Base-by-base conservation (phyloP, 2,113 vertebrate genomes). In the Athene noctua region DNA sequence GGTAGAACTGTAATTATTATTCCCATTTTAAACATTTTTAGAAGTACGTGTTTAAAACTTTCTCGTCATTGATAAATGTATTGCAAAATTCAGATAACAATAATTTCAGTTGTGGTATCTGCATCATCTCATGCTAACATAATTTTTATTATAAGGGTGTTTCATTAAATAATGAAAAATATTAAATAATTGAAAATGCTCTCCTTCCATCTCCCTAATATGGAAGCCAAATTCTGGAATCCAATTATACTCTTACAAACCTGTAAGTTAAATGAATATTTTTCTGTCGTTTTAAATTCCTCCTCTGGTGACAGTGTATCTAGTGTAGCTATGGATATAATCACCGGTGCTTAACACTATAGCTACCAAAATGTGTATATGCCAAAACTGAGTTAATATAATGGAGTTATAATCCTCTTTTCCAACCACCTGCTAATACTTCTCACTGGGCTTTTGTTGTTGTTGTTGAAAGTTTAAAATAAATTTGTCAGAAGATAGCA, bases 181-280 rank as follows among this genome's bases (percentile, higher is more conserved):
- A 40, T 40, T 40, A 40, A 40, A 40, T 51, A 65, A 89, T 66
- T 80, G 49, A 58, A 92, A 90, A 92, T 75, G 9, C 32, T 79
- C 32, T 71, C 34, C 15, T 86, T 86, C 89, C 46, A 4, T 88
- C 13, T 91, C 21, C 80, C 55, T 90, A 59, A 95, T 68, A 14
- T 88, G 51, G 74, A 95, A 92, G 25, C 51, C 80, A 92, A 65
- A 82, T 88, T 86, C 68, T 82, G 92, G 59, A 87, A 79, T 92
- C 61, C 66, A 68, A n/a, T 80, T 74, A 54, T 49, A 46, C 18
- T 88, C 38, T 52, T 86, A 71, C 4, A 90, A 81, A 88, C 21
- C 55, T 74, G 36, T 77, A 82, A 94, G 25, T 88, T 84, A 83
- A 81, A 80, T 38, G 3, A 62, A 14, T 68, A 26, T 70, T 89